Evolutionary conservation across 2,113 vertebrate species (phyloP), one percentile per base, ranked within the genome.

Genomic region (Aspiorhynchus laticeps): DNA sequence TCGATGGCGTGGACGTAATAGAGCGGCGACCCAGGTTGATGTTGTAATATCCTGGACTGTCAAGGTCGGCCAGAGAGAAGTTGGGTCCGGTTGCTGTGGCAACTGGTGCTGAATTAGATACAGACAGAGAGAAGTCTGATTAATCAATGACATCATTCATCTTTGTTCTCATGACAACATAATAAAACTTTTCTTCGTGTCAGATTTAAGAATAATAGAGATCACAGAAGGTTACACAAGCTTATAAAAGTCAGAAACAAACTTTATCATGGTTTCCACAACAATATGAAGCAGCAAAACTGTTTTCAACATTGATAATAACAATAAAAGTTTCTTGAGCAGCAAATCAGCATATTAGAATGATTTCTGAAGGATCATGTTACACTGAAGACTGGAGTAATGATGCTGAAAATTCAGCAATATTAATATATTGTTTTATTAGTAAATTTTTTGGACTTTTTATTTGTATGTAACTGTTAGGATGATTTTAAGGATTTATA

Each of bases 1-100:
- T 97, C 83, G 97, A 97, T 84, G 97, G 97, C 80, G 97, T 97
- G 90, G 97, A 97, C 86, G 97, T 97, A 92, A 98, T 96, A 86
- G 97, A 97, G 87, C 97, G 96, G 74, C 97, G 95, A 67, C 97
- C 97, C 91, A 98, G 95, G 96, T 98, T 98, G 93, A 98, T 98
- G 95, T 98, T 98, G 93, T 98, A 98, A 93, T 98, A 98, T 87
- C 97, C 97, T 19, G 97, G 97, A 91, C 96, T 98, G 93, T 98
- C 97, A 93, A 98, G 94, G 91, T 98, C 97, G 0, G 97, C 97
- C 95, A 98, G 94, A 75, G 97, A 97, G 95, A 98, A 98, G 94
- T 97, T 98, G 88, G 97, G 97, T 71, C 97, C 97, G 10, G 96
- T 96, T 7, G 97, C 97, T 7, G 97, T 97, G 1, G 97, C 97